Base-by-base conservation (phyloP, 2,888 invertebrate genomes). In the Eucera pruinosa region DNA sequence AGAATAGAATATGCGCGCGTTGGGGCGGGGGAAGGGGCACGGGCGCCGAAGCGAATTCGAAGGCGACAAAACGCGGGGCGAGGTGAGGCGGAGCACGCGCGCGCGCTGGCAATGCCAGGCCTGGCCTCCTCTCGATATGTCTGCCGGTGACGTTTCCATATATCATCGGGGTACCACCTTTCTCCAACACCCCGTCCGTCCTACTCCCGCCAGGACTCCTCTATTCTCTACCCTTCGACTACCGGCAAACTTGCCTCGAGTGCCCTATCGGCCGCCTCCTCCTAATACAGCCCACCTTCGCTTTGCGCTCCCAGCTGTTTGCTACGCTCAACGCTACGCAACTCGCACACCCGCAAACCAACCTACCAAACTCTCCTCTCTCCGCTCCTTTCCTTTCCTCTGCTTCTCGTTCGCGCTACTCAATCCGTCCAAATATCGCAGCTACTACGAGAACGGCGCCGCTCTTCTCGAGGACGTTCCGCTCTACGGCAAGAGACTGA, bases 71-170 rank as follows among this genome's bases (percentile, higher is more conserved):
- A 89, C 86, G 88, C 84, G 81, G 78, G 67, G 85, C 62, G 82
- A n/a, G n/a, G n/a, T n/a, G n/a, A n/a, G n/a, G 88, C 84, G 81
- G 78, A 66, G 85, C 62, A 81, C 79, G 83, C 67, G 71, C 79
- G 77, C 67, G 72, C 83, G 61, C 78, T 78, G 80, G 76, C 80
- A 75, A 75, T 7, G 4, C 7, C 33, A 5, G 33, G 33, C 80
- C 78, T 75, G 83, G 77, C 85, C 85, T 89, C 87, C 89, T 89
- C 90, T 90, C 91, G 90, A 91, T 91, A 89, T 87, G 88, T 89
- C 91, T 91, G 91, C 84, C 81, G 82, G 86, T 91, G 91, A 91
- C 91, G 88, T 91, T 91, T 91, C 89, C 90, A 92, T 91, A 91
- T 90, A 90, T 90, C 90, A 90, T 87, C 84, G 68, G 78, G 62